A percentile compares a stretch with the other conserved stretches of the same genome.
Evolutionary conservation across 2,888 invertebrate species (phyloP).

Genomic region (Ochropacha duplaris): DNA sequence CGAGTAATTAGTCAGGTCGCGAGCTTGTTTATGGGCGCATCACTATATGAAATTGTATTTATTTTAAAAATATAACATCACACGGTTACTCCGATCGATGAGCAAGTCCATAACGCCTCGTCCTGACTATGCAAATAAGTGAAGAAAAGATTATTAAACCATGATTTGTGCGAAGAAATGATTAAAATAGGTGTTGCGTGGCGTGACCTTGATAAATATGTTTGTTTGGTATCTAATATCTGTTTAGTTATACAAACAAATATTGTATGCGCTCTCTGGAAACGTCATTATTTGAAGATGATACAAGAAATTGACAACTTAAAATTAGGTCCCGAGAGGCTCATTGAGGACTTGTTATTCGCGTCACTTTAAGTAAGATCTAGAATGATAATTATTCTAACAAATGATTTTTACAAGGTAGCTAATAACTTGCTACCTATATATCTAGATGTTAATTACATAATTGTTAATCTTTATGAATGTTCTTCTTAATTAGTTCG

Average conservation of each 20-base stretch:
- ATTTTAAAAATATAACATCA: neutral
- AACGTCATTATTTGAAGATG: neutral
- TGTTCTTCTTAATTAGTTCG: conserved; percentile 30
- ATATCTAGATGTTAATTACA: conserved; percentile 24
- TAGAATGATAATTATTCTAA: neutral
- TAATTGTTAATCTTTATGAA: conserved; percentile 29
- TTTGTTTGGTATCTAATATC: neutral
- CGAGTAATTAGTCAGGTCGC: neutral
- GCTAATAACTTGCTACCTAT: conserved; percentile 20
- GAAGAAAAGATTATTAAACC: neutral
- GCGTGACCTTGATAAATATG: neutral
- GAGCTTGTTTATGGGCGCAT: neutral
- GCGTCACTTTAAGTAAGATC: neutral
- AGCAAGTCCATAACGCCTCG: neutral
- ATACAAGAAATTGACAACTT: neutral
- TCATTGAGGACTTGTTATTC: neutral
- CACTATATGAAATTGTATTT: neutral
- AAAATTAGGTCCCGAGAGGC: neutral
- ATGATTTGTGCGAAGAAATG: neutral
- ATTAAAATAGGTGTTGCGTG: neutral
- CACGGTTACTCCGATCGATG: neutral
- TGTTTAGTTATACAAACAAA: neutral
- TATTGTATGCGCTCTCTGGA: neutral
- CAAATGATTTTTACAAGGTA: neutral
- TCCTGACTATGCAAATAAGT: neutral